Conservation (phyloP, 2,797 vertebrate genomes). For the Acipenser transmontanus region DNA sequence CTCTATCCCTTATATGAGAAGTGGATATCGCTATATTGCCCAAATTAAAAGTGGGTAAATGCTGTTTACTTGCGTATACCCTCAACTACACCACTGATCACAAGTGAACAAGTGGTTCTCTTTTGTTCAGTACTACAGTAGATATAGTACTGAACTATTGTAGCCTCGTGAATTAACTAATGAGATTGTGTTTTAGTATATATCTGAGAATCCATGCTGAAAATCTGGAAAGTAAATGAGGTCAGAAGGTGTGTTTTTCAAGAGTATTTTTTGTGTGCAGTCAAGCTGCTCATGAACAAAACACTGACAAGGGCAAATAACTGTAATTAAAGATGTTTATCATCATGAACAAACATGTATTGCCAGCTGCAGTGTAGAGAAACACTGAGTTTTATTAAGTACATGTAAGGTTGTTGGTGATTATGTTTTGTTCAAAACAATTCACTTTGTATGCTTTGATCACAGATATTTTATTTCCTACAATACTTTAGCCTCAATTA, state of each 20-base stretch:
- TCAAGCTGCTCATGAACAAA: background rate
- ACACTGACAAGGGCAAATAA: conserved; percentile 4
- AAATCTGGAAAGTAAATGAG: too few relatives aligned
- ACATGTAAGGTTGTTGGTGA: background rate
- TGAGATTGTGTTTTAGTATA: too few relatives aligned
- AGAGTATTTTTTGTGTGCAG: background rate
- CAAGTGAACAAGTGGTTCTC: too few relatives aligned
- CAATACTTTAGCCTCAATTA: background rate
- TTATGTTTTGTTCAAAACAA: background rate
- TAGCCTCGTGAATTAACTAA: too few relatives aligned
- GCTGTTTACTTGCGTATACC: too few relatives aligned
- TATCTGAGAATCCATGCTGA: too few relatives aligned
- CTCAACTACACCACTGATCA: too few relatives aligned
- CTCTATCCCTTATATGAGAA: too few relatives aligned
- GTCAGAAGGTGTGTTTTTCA: background rate
- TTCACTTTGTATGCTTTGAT: background rate
- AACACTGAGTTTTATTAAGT: background rate
- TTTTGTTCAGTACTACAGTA: too few relatives aligned
- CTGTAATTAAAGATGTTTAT: background rate
- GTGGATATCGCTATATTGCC: too few relatives aligned
- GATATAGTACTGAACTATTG: too few relatives aligned
- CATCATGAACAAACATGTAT: background rate
- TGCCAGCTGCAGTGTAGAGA: background rate
- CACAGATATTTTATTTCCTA: background rate
- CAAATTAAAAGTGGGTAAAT: too few relatives aligned